Conservation (phyloP, 1,140 invertebrate genomes). For the Ridgeia piscesae region DNA sequence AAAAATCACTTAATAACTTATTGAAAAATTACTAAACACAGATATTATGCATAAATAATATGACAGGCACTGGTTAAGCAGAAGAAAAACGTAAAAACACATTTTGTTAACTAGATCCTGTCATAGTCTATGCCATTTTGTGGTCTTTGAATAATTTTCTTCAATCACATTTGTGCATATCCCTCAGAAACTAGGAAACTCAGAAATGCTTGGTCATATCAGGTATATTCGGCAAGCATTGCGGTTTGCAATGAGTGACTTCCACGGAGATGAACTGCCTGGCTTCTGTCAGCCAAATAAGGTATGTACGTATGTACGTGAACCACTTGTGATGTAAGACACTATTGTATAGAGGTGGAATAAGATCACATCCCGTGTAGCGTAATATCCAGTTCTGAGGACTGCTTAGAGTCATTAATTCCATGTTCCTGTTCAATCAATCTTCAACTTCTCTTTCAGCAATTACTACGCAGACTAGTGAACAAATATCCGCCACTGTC, state of each 20-base stretch:
- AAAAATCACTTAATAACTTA: too few relatives aligned
- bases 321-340: neutral
- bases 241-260: constrained; percentile 82
- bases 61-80: neutral
- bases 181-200: constrained; percentile 72
- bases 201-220: constrained; percentile 81
- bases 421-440: too few relatives aligned
- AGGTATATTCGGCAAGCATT: constrained; percentile 88
- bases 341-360: neutral
- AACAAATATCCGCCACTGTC: too few relatives aligned
- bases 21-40: too few relatives aligned
- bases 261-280: constrained; percentile 74
- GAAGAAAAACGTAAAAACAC: neutral
- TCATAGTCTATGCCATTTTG: neutral
- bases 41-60: too few relatives aligned
- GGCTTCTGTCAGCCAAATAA: constrained; percentile 92
- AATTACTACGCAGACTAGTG: too few relatives aligned
- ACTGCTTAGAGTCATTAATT: too few relatives aligned
- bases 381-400: too few relatives aligned
- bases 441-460: too few relatives aligned
- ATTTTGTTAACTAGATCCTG: neutral
- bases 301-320: constrained; percentile 40
- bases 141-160: neutral
- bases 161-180: neutral
- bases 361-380: too few relatives aligned